A percentile compares a stretch with the other conserved stretches of the same genome.
These are phyloP conservation scores for Ceyx cyanopectus DNA, from an alignment of 2,113 vertebrate genomes.

Conservation along the genomic window DNA sequence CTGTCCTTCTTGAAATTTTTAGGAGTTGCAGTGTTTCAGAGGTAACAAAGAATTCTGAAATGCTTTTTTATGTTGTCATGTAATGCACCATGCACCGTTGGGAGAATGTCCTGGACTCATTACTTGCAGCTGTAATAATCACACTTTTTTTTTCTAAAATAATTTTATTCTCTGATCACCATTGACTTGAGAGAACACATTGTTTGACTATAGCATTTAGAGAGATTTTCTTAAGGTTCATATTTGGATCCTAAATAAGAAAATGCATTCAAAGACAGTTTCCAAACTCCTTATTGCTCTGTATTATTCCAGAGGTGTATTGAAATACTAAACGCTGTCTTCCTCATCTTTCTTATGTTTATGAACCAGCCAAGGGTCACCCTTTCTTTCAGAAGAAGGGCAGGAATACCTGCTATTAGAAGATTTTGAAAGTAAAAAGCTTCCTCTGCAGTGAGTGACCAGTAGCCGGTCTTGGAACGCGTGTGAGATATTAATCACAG, in stretches of 20 bases:
- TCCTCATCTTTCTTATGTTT: conserved; percentile 78
- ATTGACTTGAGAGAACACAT: background rate
- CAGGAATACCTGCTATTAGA: conserved; percentile 96
- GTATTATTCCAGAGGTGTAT: background rate
- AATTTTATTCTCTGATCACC: background rate
- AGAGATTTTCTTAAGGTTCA: background rate
- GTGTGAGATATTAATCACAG: conserved; percentile 73
- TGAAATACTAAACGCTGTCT: conserved; percentile 54
- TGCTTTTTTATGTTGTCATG: background rate
- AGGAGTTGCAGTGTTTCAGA: background rate
- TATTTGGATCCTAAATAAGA: background rate
- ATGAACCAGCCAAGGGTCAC: conserved; percentile 84
- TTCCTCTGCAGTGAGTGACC: conserved; percentile 93
- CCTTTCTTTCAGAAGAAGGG: conserved; percentile 85
- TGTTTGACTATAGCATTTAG: background rate
- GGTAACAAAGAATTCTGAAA: background rate
- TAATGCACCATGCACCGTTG: background rate
- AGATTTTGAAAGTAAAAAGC: conserved; percentile 97
- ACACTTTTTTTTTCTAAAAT: background rate
- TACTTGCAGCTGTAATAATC: background rate
- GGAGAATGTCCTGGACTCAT: background rate
- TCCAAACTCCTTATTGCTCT: background rate
- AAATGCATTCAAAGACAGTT: background rate
- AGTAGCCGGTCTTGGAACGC: conserved; percentile 65
- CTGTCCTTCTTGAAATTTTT: background rate